phyloP scores from a whole-genome alignment of 2,113 vertebrate species.

The Holacanthus passer region DNA sequence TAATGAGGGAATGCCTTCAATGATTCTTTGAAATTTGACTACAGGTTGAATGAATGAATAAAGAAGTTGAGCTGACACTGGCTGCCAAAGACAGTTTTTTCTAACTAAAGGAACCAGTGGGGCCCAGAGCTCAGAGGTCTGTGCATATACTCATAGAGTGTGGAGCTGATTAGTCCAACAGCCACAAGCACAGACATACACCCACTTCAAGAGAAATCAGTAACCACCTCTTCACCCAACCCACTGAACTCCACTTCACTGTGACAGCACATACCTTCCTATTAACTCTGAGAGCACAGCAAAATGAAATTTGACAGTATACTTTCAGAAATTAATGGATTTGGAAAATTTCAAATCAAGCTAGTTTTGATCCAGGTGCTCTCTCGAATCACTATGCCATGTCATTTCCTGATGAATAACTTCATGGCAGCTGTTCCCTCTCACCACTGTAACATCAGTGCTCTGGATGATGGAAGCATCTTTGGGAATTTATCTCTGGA shows the following conservation, averaged over 20 bases:
- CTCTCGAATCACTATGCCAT: constrained; percentile 86
- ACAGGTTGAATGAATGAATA: no score
- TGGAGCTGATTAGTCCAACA: no score
- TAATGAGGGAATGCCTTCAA: no score
- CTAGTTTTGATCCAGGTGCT: constrained; percentile 75
- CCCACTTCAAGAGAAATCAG: no score
- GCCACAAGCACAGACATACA: no score
- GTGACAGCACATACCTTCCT: not conserved
- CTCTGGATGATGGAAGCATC: constrained; percentile 60
- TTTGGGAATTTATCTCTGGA: constrained; percentile 85
- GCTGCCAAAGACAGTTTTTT: no score
- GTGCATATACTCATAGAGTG: no score
- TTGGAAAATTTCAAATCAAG: constrained; percentile 76
- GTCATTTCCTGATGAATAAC: constrained; percentile 91
- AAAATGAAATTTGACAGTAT: constrained; percentile 79
- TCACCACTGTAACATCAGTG: constrained; percentile 87
- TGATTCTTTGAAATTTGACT: no score
- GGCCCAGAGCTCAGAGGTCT: no score
- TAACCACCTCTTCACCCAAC: no score
- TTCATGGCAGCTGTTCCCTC: constrained; percentile 89
- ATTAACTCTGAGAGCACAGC: not conserved
- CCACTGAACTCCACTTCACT: not conserved
- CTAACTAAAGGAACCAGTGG: no score
- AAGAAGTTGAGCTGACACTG: no score
- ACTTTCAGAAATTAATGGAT: constrained; percentile 75